These are phyloP conservation scores for Neodiprion pinetum DNA, from an alignment of 1,140 invertebrate genomes.

Conservation along the genomic window DNA sequence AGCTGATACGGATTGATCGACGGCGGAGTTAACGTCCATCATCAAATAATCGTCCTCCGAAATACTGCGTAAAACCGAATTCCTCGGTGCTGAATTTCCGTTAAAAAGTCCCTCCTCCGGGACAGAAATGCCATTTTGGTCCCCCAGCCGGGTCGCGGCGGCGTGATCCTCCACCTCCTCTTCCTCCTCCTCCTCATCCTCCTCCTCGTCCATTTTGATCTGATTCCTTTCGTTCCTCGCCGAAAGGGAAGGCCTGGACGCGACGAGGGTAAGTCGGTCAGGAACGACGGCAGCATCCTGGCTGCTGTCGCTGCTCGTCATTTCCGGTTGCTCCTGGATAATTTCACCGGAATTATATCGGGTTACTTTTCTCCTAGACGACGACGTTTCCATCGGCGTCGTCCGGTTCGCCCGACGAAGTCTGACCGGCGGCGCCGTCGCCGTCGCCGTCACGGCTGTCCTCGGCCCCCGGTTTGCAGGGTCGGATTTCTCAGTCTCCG, in stretches of 20 bases:
- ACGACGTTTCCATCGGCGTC: not conserved
- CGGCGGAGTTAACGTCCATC: conserved; percentile 29
- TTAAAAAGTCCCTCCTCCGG: not conserved
- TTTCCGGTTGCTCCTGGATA: not conserved
- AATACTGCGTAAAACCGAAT: not conserved
- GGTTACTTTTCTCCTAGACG: not conserved
- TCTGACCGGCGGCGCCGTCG: not conserved
- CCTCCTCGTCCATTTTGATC: not conserved
- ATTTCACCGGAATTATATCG: not conserved
- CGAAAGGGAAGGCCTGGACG: conserved; percentile 9
- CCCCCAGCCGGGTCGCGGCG: not conserved
- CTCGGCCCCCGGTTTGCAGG: too few relatives aligned
- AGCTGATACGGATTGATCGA: not conserved
- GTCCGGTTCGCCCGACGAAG: not conserved
- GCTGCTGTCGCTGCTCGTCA: conserved; percentile 12
- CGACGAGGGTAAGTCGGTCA: not conserved
- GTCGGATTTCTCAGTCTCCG: too few relatives aligned
- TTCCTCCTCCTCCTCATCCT: not conserved
- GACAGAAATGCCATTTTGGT: not conserved
- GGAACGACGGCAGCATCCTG: not conserved
- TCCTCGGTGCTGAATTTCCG: not conserved
- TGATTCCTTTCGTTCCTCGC: conserved; percentile 13
- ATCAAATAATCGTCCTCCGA: conserved; percentile 41
- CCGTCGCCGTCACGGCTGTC: not conserved
- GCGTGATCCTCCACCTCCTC: not conserved